These are phyloP conservation scores for Tiphia femorata DNA, from an alignment of 2,888 invertebrate species.

Conservation along the genomic window DNA sequence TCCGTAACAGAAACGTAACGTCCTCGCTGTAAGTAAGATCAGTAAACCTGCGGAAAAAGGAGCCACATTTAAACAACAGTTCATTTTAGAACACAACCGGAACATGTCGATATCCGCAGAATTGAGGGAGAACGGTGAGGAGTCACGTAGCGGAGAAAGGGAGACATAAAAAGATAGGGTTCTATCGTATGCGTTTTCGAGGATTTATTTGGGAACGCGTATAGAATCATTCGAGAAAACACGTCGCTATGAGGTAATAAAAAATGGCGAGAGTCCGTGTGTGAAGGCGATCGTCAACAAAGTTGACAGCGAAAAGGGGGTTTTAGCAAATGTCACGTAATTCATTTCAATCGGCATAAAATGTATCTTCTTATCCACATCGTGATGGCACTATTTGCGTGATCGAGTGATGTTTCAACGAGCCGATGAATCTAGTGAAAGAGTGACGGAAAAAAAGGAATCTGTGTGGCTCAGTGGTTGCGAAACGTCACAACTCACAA, in stretches of 20 bases:
- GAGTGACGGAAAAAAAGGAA: constrained; percentile 14
- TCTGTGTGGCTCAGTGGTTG: constrained; percentile 44
- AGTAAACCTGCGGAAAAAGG: no score
- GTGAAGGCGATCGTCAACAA: constrained; percentile 39
- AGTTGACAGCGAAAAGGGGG: constrained; percentile 34
- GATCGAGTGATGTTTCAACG: constrained; percentile 26
- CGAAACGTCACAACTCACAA: constrained; percentile 54
- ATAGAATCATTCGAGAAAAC: constrained; percentile 1
- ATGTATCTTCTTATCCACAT: constrained; percentile 40
- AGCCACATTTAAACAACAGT: no score
- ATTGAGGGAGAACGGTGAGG: no score
- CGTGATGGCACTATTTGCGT: constrained; percentile 36
- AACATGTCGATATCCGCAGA: no score
- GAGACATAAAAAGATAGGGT: no score
- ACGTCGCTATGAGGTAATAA: constrained; percentile 9
- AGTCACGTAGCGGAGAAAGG: no score
- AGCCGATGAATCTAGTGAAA: constrained; percentile 17
- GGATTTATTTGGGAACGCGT: constrained; percentile 19
- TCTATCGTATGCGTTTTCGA: no score
- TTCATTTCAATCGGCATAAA: constrained; percentile 32
- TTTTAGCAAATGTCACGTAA: constrained; percentile 45
- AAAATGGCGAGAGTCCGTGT: constrained; percentile 51
- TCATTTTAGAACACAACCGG: no score
- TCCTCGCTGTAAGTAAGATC: no score
- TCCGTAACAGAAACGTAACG: no score